Percentiles rank a stretch among this genome's conserved stretches.
These are phyloP conservation scores for Scotopteryx bipunctaria DNA, from an alignment of 2,888 invertebrate species.

Conservation along the genomic window DNA sequence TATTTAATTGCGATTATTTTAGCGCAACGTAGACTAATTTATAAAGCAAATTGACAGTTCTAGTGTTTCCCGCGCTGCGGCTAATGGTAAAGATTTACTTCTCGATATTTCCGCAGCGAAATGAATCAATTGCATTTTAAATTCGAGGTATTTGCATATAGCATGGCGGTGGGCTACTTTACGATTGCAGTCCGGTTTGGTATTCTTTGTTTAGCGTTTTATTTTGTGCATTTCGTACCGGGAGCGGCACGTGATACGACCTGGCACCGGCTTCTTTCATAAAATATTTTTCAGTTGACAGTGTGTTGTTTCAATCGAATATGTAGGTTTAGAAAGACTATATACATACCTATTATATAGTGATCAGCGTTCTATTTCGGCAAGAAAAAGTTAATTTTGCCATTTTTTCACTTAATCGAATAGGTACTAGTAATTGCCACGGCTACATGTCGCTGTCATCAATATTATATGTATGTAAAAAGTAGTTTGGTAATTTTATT, in stretches of 20 bases:
- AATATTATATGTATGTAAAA: too few relatives aligned
- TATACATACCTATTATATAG: too few relatives aligned
- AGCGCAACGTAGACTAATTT: slow-evolving; percentile 63
- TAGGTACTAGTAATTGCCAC: too few relatives aligned
- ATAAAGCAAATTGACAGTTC: slow-evolving; percentile 66
- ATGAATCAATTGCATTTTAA: slow-evolving; percentile 64
- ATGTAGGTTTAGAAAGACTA: too few relatives aligned
- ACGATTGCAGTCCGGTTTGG: slow-evolving; percentile 62
- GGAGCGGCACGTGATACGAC: slow-evolving; percentile 63
- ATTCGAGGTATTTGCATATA: slow-evolving; percentile 60
- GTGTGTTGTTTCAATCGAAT: slow-evolving; percentile 59
- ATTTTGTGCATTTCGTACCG: slow-evolving; percentile 68
- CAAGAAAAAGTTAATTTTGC: too few relatives aligned
- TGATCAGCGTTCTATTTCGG: too few relatives aligned
- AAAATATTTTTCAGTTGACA: slow-evolving; percentile 71
- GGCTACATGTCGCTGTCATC: too few relatives aligned
- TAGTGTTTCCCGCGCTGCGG: slow-evolving; percentile 46
- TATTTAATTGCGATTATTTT: slow-evolving; percentile 74
- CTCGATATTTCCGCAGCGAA: slow-evolving; percentile 49
- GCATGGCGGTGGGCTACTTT: slow-evolving; percentile 59
- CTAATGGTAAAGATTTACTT: slow-evolving; percentile 61
- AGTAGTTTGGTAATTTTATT: too few relatives aligned
- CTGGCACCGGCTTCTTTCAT: slow-evolving; percentile 58
- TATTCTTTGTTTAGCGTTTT: slow-evolving; percentile 70
- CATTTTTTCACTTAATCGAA: too few relatives aligned